Evolutionary conservation across 2,888 invertebrate species (phyloP).

Genomic region (Zaprionus obscuricornis): DNA sequence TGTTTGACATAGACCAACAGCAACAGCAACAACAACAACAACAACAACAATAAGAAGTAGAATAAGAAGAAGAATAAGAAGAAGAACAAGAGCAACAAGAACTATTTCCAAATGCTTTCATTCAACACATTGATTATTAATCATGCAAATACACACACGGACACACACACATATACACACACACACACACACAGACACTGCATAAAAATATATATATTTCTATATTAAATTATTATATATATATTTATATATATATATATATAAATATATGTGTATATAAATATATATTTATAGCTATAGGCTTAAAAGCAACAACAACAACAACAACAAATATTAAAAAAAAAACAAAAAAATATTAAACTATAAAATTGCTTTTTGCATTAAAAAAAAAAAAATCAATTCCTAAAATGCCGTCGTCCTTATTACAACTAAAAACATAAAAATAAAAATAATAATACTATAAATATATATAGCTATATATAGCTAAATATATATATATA

Average conservation of each 20-base stretch:
- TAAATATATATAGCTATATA: conserved; percentile 31
- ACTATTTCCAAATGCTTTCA: neutral
- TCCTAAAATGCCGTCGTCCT: conserved; percentile 78
- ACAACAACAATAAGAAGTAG: no score
- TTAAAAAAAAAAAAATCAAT: no score
- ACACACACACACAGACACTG: conserved; percentile 15
- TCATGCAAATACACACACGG: neutral
- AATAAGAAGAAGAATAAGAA: neutral
- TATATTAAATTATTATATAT: neutral
- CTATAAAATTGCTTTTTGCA: conserved; percentile 69
- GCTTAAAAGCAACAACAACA: conserved; percentile 44
- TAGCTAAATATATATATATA: conserved; percentile 12
- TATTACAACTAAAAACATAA: no score
- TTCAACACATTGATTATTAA: neutral
- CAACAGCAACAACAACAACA: no score
- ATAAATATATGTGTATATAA: conserved; percentile 4
- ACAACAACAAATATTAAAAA: no score
- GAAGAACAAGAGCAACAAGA: neutral
- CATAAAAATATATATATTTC: conserved; percentile 1
- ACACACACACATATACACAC: neutral
- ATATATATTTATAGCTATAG: conserved; percentile 16
- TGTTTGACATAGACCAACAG: no score
- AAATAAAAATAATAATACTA: conserved; percentile 55
- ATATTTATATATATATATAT: conserved; percentile 9
- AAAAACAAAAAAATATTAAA: conserved; percentile 53